These are phyloP conservation scores for Campylomormyrus numenius DNA, from an alignment of 2,113 vertebrate genomes.

Conservation along the genomic window DNA sequence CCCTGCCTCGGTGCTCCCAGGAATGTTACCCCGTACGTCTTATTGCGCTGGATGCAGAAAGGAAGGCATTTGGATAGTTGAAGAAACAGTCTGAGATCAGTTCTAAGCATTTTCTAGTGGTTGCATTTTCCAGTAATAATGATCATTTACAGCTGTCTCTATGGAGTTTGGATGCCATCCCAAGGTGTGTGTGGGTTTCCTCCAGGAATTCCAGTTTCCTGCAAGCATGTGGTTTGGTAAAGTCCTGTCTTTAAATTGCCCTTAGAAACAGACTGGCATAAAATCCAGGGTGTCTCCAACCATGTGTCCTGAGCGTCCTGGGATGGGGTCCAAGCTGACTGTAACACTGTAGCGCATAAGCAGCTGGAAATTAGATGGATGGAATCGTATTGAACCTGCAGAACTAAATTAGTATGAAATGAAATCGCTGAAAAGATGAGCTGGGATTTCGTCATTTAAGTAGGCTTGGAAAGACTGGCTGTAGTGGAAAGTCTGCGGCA, in stretches of 20 bases:
- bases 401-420: background rate
- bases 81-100: background rate
- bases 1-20: background rate
- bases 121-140: background rate
- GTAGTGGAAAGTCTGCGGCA: background rate
- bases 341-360: background rate
- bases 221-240: background rate
- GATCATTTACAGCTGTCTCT: background rate
- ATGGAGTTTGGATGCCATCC: background rate
- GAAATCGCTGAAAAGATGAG: background rate
- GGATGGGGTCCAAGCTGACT: background rate
- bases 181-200: background rate
- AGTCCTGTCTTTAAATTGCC: background rate
- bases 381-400: background rate
- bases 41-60: background rate
- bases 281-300: background rate
- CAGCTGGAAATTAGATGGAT: background rate
- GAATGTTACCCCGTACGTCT: background rate
- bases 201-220: background rate
- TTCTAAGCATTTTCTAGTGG: background rate
- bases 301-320: background rate
- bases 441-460: background rate
- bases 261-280: background rate
- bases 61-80: background rate
- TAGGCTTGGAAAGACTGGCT: background rate